Evolutionary conservation across 2,113 vertebrate genomes (phyloP).

Genomic region (Chinchilla lanigera): DNA sequence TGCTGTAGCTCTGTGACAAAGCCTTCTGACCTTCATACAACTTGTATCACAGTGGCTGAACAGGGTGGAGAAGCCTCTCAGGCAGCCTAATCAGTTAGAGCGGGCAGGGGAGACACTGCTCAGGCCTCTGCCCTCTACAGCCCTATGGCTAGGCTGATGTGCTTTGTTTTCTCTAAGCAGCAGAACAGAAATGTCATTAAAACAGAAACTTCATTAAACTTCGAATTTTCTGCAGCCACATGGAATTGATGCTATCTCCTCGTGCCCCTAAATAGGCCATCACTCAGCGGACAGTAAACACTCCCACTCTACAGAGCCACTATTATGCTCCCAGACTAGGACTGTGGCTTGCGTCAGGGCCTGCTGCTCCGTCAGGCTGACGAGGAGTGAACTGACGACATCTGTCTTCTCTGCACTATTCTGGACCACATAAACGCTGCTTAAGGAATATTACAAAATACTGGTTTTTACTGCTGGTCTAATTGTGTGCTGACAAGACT

Average conservation of each 20-base stretch:
- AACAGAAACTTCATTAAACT: not conserved
- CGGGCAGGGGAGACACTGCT: not conserved
- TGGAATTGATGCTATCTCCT: not conserved
- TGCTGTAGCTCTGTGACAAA: not conserved
- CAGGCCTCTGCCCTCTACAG: not conserved
- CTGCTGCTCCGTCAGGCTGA: not conserved
- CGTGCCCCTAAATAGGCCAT: not conserved
- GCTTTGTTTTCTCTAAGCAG: not conserved
- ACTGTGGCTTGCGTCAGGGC: not conserved
- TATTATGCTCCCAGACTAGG: too few species aligned
- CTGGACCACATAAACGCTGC: not conserved
- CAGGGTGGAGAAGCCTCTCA: rapidly evolving
- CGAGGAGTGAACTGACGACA: not conserved
- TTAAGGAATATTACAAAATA: not conserved
- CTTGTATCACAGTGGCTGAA: not conserved
- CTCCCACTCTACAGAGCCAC: not conserved
- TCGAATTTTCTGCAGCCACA: not conserved
- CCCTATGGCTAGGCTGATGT: not conserved
- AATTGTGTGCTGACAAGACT: not conserved
- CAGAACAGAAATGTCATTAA: not conserved
- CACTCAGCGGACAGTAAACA: not conserved
- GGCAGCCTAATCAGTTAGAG: not conserved
- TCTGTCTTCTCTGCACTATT: not conserved
- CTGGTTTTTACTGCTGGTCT: not conserved
- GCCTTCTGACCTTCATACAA: not conserved